Base-by-base conservation (phyloP, 1,140 invertebrate genomes). In the Oncopodura yosiiana region DNA sequence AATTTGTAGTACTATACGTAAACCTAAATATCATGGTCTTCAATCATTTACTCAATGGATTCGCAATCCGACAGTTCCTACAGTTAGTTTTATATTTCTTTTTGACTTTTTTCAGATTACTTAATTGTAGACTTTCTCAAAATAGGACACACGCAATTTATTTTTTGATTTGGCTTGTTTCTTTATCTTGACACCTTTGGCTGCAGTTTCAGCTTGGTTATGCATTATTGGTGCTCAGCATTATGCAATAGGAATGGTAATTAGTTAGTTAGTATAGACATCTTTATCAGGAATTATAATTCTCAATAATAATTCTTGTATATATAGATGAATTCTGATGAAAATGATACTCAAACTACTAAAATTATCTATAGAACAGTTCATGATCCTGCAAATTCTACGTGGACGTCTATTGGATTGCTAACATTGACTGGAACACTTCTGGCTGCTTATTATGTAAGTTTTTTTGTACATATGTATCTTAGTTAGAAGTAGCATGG, bases 111-210 rank as follows among this genome's bases (percentile, higher is more conserved):
- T 34, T 14, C 6, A 14, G 14, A 14, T 34, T 34, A 14, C 14
- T 34, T 8, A 34, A 34, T 14, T 34, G 30, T 14, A 34, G 6
- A 34, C 30, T 34, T 34, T 34, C 14, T 14, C 6, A n/a, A n/a
- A n/a, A n/a, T n/a, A 8, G 30, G 6, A 8, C 30, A 41, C 38
- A 5, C 56, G 65, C 2, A 68, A 71, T 63, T 36, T 73, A n/a
- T 56, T 68, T 24, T 71, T 69, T 50, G 72, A 74, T 52, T 23
- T 70, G 5, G 43, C 66, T 6, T 72, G 70, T 52, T 70, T 73
- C 49, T 39, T 69, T 23, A 39, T 74, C 12, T 57, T 74, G 12
- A 74, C 72, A 9, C 71, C 72, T 5, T 46, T 74, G 18, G 69
- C 71, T 8, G 49, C 54, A 0, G 42, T 70, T 18, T 68, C 69